A percentile compares a stretch with the other conserved stretches of the same genome.
Evolutionary conservation across 2,797 vertebrate genomes (phyloP).

Genomic region (Dryobates pubescens): DNA sequence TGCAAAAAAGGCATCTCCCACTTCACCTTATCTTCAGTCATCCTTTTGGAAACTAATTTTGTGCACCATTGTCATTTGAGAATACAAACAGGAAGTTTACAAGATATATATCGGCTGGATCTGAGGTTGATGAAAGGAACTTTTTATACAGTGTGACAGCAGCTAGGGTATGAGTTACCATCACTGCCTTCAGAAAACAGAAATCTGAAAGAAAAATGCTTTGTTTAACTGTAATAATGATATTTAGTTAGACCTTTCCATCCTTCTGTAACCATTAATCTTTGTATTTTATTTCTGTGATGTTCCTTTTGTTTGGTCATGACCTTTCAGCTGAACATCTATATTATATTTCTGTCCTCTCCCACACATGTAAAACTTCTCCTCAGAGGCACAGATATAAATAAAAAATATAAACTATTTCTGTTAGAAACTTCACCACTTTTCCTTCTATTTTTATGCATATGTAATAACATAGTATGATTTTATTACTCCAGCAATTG

Average conservation of each 20-base stretch:
- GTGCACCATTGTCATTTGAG: neutral
- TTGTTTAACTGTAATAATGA: neutral
- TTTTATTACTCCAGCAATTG: neutral
- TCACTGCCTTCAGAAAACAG: constrained; percentile 21
- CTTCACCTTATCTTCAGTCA: neutral
- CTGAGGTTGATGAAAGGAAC: constrained; percentile 14
- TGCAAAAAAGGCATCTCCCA: neutral
- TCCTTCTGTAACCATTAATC: constrained; percentile 28
- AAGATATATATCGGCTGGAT: neutral
- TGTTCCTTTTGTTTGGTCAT: neutral
- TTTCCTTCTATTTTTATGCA: neutral
- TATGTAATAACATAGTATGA: rapidly evolving
- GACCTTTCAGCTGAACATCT: constrained; percentile 13
- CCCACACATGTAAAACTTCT: neutral
- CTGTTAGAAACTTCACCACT: neutral
- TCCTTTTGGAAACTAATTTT: constrained; percentile 9
- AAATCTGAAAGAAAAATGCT: constrained; percentile 44
- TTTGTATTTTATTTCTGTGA: constrained; percentile 27
- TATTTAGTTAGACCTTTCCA: neutral
- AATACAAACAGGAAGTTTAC: constrained; percentile 7
- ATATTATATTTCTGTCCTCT: constrained; percentile 2
- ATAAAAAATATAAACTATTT: neutral
- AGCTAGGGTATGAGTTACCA: constrained; percentile 14
- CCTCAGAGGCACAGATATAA: neutral
- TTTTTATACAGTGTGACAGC: constrained; percentile 11